Evolutionary conservation across 2,888 invertebrate genomes (phyloP), one percentile per base, ranked within the genome.

Genomic region (Subacronicta megacephala): DNA sequence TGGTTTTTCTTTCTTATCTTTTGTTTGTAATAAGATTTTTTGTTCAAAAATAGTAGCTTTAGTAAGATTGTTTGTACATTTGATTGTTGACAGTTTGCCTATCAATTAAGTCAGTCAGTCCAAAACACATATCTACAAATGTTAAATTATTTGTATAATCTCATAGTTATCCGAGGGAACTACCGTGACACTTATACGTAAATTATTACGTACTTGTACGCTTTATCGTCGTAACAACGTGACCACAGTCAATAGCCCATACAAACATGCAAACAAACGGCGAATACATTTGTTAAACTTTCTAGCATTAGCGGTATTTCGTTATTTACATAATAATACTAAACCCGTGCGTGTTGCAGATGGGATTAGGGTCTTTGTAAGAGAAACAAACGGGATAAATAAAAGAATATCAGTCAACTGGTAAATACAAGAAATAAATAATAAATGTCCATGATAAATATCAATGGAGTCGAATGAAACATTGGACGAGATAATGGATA

Each of bases 171-270:
- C 42, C 16, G 16, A 33, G n/a, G 16, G 17, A 52, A 42, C 36
- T 15, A 61, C 45, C 68, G 53, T 68, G 37, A 61, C 7, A 31
- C 15, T 45, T 42, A 65, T 43, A 43, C 45, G 46, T 26, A 47
- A 16, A 42, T 67, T 33, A 33, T 62, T 43, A 61, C 52, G 44
- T 35, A 65, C 15, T 49, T n/a, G 35, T 23, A 41, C 35, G 46
- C 47, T 43, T 62, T 68, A 68, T 61, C 44, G 47, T 17, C 5
- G 26, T 53, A 33, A 31, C 16, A 68, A 64, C 54, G 68, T 62
- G 55, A 55, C 62, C 43, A 54, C 15, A 44, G 40, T 49, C 62
- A 61, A 61, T 47, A 63, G 35, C 29, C 68, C 62, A 36, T 53
- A 47, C 67, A 52, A 45, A 52, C 69, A 62, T 62, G 40, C 69